phyloP scores from a whole-genome alignment of 2,888 invertebrate species.

The Dicranocentrus wangi region DNA sequence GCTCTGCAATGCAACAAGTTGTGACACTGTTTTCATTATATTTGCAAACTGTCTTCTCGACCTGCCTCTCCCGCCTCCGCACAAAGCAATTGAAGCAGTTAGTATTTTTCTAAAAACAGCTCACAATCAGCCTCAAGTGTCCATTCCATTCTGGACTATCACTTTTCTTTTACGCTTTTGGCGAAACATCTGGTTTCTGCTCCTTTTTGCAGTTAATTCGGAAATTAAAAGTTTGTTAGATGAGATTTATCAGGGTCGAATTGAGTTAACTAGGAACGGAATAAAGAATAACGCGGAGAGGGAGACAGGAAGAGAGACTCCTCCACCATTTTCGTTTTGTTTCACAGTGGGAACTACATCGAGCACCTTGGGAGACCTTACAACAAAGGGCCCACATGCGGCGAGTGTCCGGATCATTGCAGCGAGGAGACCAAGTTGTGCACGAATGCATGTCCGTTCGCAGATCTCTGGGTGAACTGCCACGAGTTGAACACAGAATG shows the following conservation, averaged over 20 bases:
- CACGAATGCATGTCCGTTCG: conserved; percentile 82
- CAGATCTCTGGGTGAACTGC: conserved; percentile 81
- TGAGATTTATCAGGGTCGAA: conserved; percentile 1
- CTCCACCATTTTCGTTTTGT: conserved; percentile 2
- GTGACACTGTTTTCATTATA: too few species aligned
- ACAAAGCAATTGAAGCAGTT: too few species aligned
- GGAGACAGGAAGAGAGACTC: background rate
- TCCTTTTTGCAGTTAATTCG: too few species aligned
- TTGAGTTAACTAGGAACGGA: background rate
- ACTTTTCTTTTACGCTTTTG: too few species aligned
- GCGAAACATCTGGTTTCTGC: too few species aligned
- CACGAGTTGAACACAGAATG: conserved; percentile 78
- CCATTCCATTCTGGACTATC: too few species aligned
- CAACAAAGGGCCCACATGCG: conserved; percentile 79
- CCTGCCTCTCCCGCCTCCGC: too few species aligned
- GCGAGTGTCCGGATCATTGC: conserved; percentile 81
- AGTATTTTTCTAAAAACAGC: too few species aligned
- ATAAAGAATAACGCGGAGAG: background rate
- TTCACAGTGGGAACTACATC: conserved; percentile 81
- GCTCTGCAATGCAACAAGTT: too few species aligned
- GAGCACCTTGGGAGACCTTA: conserved; percentile 81
- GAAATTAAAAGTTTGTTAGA: too few species aligned
- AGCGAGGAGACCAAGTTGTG: conserved; percentile 79
- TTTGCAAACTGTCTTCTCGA: too few species aligned
- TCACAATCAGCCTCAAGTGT: too few species aligned